A percentile compares a stretch with the other conserved stretches of the same genome.
Evolutionary conservation across 2,113 vertebrate genomes (phyloP).

Genomic region (Pimephales promelas): DNA sequence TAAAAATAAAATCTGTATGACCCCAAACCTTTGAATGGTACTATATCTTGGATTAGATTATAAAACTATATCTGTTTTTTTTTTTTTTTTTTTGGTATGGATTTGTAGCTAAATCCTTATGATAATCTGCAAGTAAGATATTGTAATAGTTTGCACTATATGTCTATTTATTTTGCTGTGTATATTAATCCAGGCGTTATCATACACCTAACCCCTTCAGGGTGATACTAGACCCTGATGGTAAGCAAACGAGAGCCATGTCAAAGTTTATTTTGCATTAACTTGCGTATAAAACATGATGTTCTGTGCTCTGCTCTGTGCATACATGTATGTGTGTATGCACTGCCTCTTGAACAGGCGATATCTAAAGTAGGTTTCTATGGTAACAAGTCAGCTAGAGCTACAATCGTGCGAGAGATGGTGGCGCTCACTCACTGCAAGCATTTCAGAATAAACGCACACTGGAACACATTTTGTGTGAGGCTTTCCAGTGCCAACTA

Average conservation of each 20-base stretch:
- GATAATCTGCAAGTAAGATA: not conserved
- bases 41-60: not conserved
- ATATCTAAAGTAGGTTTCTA: slow-evolving; percentile 68
- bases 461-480: slow-evolving; percentile 26
- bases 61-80: not conserved
- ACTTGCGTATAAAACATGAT: not conserved
- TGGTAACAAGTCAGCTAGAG: slow-evolving; percentile 70
- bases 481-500: slow-evolving; percentile 48
- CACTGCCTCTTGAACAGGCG: slow-evolving; percentile 11
- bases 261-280: not conserved
- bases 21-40: not conserved
- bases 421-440: slow-evolving; percentile 71
- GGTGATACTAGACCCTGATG: not conserved
- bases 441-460: slow-evolving; percentile 58
- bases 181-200: not conserved
- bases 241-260: not conserved
- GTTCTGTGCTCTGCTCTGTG: not conserved
- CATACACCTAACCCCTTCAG: not conserved
- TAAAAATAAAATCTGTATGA: not conserved
- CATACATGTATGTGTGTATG: slow-evolving; percentile 25
- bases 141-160: not conserved
- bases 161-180: not conserved
- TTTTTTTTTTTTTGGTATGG: not conserved
- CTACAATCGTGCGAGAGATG: slow-evolving; percentile 64
- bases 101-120: not conserved